Base-by-base conservation (phyloP, 2,888 invertebrate genomes). In the Caenorhabditis imperialis region DNA sequence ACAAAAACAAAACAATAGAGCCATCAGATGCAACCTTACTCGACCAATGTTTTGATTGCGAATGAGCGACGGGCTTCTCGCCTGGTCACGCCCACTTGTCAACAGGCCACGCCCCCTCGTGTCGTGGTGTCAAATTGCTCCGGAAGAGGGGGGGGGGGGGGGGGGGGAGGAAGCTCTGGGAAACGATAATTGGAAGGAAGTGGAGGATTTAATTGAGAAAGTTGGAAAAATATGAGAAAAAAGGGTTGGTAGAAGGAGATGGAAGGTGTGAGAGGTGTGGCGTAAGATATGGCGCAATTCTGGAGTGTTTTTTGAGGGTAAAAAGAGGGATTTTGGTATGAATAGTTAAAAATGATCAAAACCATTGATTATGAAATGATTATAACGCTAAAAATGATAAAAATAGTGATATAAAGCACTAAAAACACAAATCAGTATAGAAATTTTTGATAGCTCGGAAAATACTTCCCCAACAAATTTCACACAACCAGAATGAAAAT, bases 31-130 rank as follows among this genome's bases (percentile, higher is more conserved):
- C 47, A 60, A 40, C 27, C 30, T 6, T 30, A 10, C 10, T 30
- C 30, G 30, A 33, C 42, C 48, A 48, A 40, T 42, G 48, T 40
- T 65, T 55, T 38, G 50, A 47, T 50, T 65, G 65, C 42, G 65
- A 65, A 65, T 65, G 65, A 65, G 33, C 40, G 63, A 42, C 48
- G 55, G 44, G 65, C 65, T 65, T 65, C 65, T 55, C 50, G 27
- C 35, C 3, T 7, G 14, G 23, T 10, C 14, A 18, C 44, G 44
- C 44, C 44, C 44, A 22, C 30, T 30, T 10, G 2, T 8, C n/a
- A 5, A 7, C 40, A 30, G 14, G 61, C 61, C 42, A 38, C 55
- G 63, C 55, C 65, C 35, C 48, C 25, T 4, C n/a, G n/a, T n/a
- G 10, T 7, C 6, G 10, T 30, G 30, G 30, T 30, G 30, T 30